phyloP scores from a whole-genome alignment of 2,113 vertebrate genomes.

The Pollachius pollachius region DNA sequence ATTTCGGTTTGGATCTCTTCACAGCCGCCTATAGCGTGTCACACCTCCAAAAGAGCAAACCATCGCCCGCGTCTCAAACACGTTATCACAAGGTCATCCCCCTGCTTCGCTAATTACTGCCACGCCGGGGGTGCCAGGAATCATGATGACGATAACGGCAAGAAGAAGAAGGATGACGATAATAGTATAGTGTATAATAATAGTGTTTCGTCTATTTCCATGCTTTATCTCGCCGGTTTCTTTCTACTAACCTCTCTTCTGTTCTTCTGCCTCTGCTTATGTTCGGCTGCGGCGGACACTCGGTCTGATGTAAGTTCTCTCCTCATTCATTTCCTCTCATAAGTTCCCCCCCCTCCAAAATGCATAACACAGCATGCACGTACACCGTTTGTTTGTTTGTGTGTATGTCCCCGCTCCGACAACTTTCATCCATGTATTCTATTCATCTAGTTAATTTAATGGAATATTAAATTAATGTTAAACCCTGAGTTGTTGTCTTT shows the following conservation, averaged over 20 bases:
- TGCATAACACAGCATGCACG: neutral
- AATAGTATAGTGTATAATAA: neutral
- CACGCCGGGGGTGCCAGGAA: neutral
- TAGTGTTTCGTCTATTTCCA: conserved; percentile 31
- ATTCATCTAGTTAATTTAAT: no score
- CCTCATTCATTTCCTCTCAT: conserved; percentile 49
- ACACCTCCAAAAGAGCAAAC: neutral
- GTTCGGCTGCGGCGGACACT: conserved; percentile 64
- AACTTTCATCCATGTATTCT: no score
- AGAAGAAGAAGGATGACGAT: neutral
- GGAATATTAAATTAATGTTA: no score
- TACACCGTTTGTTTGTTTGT: neutral
- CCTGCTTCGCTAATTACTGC: conserved; percentile 44
- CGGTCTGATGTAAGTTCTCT: conserved; percentile 68
- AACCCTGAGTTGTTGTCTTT: no score
- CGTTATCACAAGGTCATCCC: conserved; percentile 31
- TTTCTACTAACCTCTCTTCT: conserved; percentile 62
- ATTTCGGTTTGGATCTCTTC: neutral
- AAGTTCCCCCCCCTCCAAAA: conserved; percentile 5
- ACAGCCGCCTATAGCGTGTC: neutral
- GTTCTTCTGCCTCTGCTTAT: conserved; percentile 40
- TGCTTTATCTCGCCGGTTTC: conserved; percentile 55
- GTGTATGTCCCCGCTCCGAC: neutral
- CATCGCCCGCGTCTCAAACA: conserved; percentile 1
- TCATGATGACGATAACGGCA: neutral